phyloP scores from a whole-genome alignment of 2,888 invertebrate species.

The Ceriagrion tenellum region DNA sequence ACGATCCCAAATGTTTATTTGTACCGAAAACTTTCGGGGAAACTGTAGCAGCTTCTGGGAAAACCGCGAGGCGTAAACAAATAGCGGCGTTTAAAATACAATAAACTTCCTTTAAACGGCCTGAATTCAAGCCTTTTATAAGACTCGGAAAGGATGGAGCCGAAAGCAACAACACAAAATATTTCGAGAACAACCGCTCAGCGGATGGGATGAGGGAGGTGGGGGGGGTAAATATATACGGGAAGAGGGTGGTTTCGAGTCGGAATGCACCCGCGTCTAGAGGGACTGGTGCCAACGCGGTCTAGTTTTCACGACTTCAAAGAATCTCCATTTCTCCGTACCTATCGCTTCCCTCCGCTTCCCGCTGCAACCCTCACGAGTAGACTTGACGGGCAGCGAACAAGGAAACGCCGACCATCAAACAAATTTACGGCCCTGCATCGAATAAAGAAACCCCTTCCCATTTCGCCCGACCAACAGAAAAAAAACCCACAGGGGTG shows the following conservation, averaged over 20 bases:
- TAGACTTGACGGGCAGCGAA: neutral
- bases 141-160: neutral
- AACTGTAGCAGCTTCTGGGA: slow-evolving; percentile 47
- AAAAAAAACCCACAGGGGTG: neutral
- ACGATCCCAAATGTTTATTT: slow-evolving; percentile 25
- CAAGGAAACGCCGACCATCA: neutral
- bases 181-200: slow-evolving; percentile 17
- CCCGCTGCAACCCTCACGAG: no score
- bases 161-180: neutral
- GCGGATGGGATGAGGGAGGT: neutral
- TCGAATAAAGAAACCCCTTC: slow-evolving; percentile 1
- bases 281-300: slow-evolving; percentile 16
- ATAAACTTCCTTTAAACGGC: neutral
- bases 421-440: slow-evolving; percentile 47
- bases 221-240: neutral
- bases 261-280: neutral
- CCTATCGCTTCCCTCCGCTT: no score
- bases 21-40: slow-evolving; percentile 40
- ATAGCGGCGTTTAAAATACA: slow-evolving; percentile 7
- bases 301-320: slow-evolving; percentile 51
- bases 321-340: slow-evolving; percentile 29
- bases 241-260: neutral
- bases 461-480: neutral
- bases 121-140: slow-evolving; percentile 17
- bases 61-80: slow-evolving; percentile 48